Evolutionary conservation across 2,113 vertebrate genomes (phyloP).

Genomic region (Pituophis catenifer): DNA sequence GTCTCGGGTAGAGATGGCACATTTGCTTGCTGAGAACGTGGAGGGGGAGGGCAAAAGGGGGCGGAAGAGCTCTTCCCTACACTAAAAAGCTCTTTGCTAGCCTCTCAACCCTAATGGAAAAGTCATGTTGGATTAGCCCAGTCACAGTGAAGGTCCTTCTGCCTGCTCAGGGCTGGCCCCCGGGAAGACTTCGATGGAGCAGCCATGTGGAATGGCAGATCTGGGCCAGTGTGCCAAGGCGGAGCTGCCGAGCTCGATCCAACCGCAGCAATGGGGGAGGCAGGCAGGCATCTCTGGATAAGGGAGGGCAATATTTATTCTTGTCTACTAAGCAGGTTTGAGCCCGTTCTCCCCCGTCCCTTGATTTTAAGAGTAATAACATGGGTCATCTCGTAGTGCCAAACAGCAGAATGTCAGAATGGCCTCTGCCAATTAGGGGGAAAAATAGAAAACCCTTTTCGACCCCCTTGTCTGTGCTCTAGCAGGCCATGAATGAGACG

Average conservation of each 20-base stretch:
- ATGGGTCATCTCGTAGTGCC: background rate
- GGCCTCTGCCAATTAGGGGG: background rate
- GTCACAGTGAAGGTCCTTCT: conserved; percentile 8
- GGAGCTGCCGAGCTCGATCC: background rate
- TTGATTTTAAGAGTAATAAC: background rate
- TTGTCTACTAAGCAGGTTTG: no score
- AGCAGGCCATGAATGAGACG: background rate
- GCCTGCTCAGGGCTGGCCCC: conserved; percentile 22
- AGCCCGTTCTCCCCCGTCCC: fast-evolving
- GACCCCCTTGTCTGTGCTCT: background rate
- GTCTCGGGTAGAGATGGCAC: no score
- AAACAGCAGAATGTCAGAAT: background rate
- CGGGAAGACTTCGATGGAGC: conserved; percentile 22
- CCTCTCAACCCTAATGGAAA: conserved; percentile 61
- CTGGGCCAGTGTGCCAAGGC: conserved; percentile 65
- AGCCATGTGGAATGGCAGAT: conserved; percentile 68
- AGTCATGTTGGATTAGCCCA: conserved; percentile 64
- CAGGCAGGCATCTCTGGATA: background rate
- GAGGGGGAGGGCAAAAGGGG: background rate
- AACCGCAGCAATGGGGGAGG: background rate
- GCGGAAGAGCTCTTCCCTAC: background rate
- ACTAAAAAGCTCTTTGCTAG: conserved; percentile 56
- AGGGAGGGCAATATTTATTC: background rate
- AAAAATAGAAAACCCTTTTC: background rate
- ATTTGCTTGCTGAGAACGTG: background rate